Conservation (phyloP, 1,140 invertebrate species). For the Drosophila albomicans region DNA sequence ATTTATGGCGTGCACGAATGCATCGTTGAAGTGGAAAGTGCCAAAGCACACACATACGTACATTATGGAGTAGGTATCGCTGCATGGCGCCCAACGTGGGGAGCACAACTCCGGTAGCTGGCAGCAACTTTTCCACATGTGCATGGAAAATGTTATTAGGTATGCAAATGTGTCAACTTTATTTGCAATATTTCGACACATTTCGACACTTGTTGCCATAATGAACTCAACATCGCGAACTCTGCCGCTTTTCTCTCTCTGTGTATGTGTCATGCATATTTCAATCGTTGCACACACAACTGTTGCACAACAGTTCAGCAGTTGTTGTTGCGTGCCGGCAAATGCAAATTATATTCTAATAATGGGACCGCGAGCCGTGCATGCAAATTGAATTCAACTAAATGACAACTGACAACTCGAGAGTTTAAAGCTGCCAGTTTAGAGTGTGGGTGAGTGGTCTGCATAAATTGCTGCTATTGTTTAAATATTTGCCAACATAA, state of each 20-base stretch:
- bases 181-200: conserved; percentile 77
- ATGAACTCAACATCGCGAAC: conserved; percentile 55
- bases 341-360: conserved; percentile 48
- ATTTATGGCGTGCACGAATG: conserved; percentile 75
- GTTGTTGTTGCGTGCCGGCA: conserved; percentile 39
- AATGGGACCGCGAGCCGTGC: conserved; percentile 44
- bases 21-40: conserved; percentile 58
- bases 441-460: conserved; percentile 28
- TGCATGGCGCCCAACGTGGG: conserved; percentile 20
- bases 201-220: conserved; percentile 81
- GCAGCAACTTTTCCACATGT: conserved; percentile 45
- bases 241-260: background rate
- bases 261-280: conserved; percentile 49
- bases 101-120: background rate
- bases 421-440: conserved; percentile 45
- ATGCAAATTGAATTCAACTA: conserved; percentile 68
- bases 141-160: conserved; percentile 77
- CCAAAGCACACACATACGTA: conserved; percentile 35
- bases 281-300: conserved; percentile 48
- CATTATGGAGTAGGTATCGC: background rate
- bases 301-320: conserved; percentile 62
- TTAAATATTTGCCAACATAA: conserved; percentile 85
- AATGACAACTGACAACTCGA: conserved; percentile 52
- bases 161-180: conserved; percentile 84
- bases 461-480: conserved; percentile 81